Evolutionary conservation across 2,797 vertebrate species (phyloP), one percentile per base, ranked within the genome.

Genomic region (Macrochelys suwanniensis): DNA sequence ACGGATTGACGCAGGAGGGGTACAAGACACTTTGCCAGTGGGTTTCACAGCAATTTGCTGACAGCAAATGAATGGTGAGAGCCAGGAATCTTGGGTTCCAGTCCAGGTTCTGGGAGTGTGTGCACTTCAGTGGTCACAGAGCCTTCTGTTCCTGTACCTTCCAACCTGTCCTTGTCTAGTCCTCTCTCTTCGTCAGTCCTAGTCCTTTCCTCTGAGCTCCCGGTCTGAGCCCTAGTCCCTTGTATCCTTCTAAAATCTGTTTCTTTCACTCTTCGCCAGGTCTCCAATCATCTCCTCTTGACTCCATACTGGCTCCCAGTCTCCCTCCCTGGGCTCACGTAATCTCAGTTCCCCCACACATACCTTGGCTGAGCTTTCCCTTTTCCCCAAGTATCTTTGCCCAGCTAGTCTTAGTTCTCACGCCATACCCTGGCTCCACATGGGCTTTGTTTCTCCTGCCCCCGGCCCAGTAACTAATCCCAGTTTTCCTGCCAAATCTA

Each of bases 91-190:
- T 47, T 65, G 23, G 11, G 11, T 76, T 76, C 45, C 1, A 15
- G 42, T 2, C 56, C 45, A 28, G 31, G 6, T 33, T 85, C 56
- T 77, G 28, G 61, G 11, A 28, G 26, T 76, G 15, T 76, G 33
- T 56, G 17, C 1, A 68, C 23, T 61, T 45, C 23, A 76, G 80
- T 15, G 61, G 84, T n/a, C 57, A 65, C 15, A 33, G 17, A 2
- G 1, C 12, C 33, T 49, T 57, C 61, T 74, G 31, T 16, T 76
- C 82, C 51, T n/a, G 45, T 80, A 3, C 45, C 59, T 65, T 79
- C 19, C 1, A 1, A 0, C 5, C 23, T 68, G 1, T 33, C 26
- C 16, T 11, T 47, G 11, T 1, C 57, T 2, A 11, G 0, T 4
- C 4, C 8, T 31, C 19, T 74, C 50, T 13, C n/a, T 23, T 42